Evolutionary conservation across 2,113 vertebrate genomes (phyloP), one percentile per base, ranked within the genome.

Genomic region (Hippocampus guttulatus): DNA sequence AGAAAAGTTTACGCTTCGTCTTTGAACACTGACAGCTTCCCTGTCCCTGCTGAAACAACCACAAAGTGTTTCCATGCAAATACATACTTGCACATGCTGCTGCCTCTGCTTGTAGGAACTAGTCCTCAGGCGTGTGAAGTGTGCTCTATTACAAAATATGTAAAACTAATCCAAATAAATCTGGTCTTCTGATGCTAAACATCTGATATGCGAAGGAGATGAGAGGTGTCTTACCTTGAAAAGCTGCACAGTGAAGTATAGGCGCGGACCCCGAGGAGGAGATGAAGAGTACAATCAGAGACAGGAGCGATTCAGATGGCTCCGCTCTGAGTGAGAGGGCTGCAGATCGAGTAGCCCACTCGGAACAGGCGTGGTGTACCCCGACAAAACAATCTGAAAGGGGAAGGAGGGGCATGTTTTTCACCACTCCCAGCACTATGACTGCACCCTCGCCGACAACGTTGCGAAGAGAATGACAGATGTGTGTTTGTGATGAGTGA

Each of bases 221-320:
- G 14, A 68, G 52, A 30, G 8, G 52, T 70, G 71, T 69, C 85
- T 85, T 89, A 91, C 89, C 89, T 83, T 80, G 52, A 58, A 45
- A 43, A 75, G 74, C 65, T 61, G 73, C 21, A 76, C 21, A 67
- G 68, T 12, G 63, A 67, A 64, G 68, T 57, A 58, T 23, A 3
- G 30, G 52, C 33, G 57, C 52, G 33, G 52, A 2, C 25, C 69
- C 67, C 66, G 43, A 63, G 43, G 43, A 63, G 43, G 21, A 30
- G 67, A 70, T 75, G 27, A 79, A 51, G 40, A 63, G 47, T 58
- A 58, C 23, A 27, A 25, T 58, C 10, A 27, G 55, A 27, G 5
- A 14, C 3, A 15, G 55, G 15, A 1, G 25, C 25, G 11, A 55
- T 55, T 49, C 14, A 38, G 47, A 65, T 18, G 64, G 12, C 67